Base-by-base conservation (phyloP, 1,140 invertebrate species). In the Propsilocerus akamusi region DNA sequence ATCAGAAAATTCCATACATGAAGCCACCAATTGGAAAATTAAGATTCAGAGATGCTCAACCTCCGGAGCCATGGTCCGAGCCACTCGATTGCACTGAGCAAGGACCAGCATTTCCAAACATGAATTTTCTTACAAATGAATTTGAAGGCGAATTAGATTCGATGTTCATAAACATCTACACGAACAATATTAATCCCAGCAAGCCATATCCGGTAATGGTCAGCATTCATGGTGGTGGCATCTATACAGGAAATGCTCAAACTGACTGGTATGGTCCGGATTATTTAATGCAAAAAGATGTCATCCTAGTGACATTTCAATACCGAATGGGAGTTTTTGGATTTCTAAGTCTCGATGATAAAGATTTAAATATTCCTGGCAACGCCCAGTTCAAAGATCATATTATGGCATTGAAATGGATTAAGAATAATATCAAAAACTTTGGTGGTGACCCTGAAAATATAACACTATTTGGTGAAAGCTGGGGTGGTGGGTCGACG, bases 291-390 rank as follows among this genome's bases (percentile, higher is more conserved):
- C 65, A 69, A 17, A 70, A 76, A 54, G 69, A 73, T 49, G 59
- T 80, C 20, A 70, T 83, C 6, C 65, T 84, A 0, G 78, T 84
- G 2, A 79, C 78, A 1, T 68, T 81, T 46, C 80, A 84, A 56
- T 85, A 85, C 59, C 66, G 81, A 30, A 62, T 84, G 7, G 81
- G 80, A 51, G 68, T 76, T 49, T 64, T 84, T 20, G 79, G 78
- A 63, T 46, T 49, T 47, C 34, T 46, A 28, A 76, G 74, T 51
- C 56, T 75, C 0, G 62, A 67, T 5, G 60, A 64, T 51, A 59
- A 58, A 2, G 52, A 66, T 17, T 37, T 61, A 0, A 49, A 57
- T 53, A 72, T 73, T 6, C 78, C 79, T 1, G 82, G 81, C n/a
- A 85, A 85, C 62, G 71, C 71, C 8, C 81, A 77, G 0, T 60